Evolutionary conservation across 2,888 invertebrate species (phyloP).

Genomic region (Quadriops clusia): DNA sequence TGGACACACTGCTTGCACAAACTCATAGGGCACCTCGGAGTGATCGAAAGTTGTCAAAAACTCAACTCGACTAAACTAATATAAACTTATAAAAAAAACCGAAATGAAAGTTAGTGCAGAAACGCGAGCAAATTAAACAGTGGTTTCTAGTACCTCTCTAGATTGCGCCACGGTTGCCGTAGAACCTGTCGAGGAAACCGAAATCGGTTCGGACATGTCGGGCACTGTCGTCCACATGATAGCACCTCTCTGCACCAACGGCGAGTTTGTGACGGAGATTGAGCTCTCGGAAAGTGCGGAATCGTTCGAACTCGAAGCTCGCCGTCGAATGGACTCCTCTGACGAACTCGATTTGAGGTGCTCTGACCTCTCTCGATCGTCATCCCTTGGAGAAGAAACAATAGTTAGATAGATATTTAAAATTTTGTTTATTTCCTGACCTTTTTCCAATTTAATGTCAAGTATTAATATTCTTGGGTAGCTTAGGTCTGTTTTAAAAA

Average conservation of each 20-base stretch:
- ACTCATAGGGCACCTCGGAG: too few relatives aligned
- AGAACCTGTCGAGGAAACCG: constrained; percentile 15
- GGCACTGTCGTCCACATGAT: constrained; percentile 34
- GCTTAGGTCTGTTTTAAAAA: too few relatives aligned
- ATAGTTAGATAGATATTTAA: too few relatives aligned
- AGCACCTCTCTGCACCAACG: constrained; percentile 29
- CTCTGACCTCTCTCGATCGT: constrained; percentile 49
- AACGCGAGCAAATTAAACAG: constrained; percentile 41
- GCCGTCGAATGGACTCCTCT: constrained; percentile 47
- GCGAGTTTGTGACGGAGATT: constrained; percentile 29
- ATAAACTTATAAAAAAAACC: constrained; percentile 11
- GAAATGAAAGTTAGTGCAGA: too few relatives aligned
- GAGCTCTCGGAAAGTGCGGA: constrained; percentile 44
- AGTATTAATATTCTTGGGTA: too few relatives aligned
- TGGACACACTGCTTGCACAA: too few relatives aligned
- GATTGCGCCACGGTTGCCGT: constrained; percentile 27
- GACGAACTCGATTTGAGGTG: constrained; percentile 48
- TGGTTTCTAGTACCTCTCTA: constrained; percentile 58
- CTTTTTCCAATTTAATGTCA: too few relatives aligned
- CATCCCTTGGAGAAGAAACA: constrained; percentile 40
- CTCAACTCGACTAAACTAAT: constrained; percentile 10
- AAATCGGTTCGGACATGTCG: constrained; percentile 33
- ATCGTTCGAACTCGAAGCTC: constrained; percentile 49
- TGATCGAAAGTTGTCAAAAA: too few relatives aligned
- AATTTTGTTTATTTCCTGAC: too few relatives aligned